Evolutionary conservation across 2,797 vertebrate species (phyloP).

Genomic region (Falco biarmicus): DNA sequence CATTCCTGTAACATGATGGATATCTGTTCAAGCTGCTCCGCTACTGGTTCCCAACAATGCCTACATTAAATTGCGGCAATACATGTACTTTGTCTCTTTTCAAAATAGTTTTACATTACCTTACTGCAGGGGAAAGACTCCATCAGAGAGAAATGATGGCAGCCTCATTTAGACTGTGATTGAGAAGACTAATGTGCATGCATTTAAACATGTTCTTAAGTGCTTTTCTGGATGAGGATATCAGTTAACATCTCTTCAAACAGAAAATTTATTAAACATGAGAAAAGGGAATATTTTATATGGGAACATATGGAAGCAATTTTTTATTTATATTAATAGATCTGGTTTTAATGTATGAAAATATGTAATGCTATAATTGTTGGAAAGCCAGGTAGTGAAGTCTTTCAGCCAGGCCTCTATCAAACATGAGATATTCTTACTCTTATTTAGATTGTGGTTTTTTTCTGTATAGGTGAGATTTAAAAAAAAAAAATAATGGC

Average conservation of each 20-base stretch:
- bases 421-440: not conserved
- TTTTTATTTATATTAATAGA: conserved; percentile 24
- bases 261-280: not conserved
- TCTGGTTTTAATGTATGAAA: not conserved
- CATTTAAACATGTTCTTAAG: not conserved
- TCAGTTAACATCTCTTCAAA: not conserved
- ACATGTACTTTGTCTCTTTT: not conserved
- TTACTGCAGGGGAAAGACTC: not conserved
- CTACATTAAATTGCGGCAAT: not conserved
- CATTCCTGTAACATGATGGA: not conserved
- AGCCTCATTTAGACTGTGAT: not conserved
- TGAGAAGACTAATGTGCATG: not conserved
- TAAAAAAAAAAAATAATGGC: no score
- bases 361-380: not conserved
- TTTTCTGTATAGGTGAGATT: not conserved
- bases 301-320: conserved; percentile 8
- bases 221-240: not conserved
- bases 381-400: not conserved
- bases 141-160: not conserved
- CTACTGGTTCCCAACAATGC: not conserved
- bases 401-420: not conserved
- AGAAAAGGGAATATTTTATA: not conserved
- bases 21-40: not conserved
- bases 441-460: not conserved
- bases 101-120: not conserved